Base-by-base conservation (phyloP, 92 coral and sea anemone genomes). In the Paragorgia papillata region DNA sequence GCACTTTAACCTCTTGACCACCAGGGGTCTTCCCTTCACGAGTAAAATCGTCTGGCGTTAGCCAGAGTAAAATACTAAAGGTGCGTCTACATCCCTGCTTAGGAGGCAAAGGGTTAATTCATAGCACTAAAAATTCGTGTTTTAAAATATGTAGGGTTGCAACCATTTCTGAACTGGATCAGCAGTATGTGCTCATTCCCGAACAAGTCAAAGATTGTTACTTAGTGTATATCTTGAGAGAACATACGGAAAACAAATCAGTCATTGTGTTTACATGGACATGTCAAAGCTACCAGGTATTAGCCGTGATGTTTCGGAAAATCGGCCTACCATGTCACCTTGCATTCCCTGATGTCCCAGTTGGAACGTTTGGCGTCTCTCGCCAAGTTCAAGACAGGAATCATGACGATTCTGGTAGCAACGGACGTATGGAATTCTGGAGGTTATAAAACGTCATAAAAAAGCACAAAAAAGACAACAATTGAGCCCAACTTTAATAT, bases 291-390 rank as follows among this genome's bases (percentile, higher is more conserved):
- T 94, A 97, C 62, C 98, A 94, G 67, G 90, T 92, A 0, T 76
- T 94, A 2, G 90, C 92, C 8, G 89, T 88, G 59, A 84, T 94
- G 95, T 82, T 94, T 27, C 74, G 89, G 70, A 94, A 91, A 48
- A 83, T 87, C 2, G 92, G 88, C 32, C 86, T 94, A 26, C 87
- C 98, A 0, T 94, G 91, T 94, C 46, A 91, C 91, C 19, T 80
- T 94, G 9, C 98, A 94, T 80, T 94, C 98, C 2, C 87, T 94
- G 2, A 90, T 91, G 82, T 82, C 98, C 1, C 98, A 94, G 82
- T 92, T 88, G 3, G 87, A 86, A 62, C 71, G 98, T 21, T 84
- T 90, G 0, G 88, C 98, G 32, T 92, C 97, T 29, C 55, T 94
- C 24, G 96, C 97, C 26, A 86, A 90, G 41, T 94, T 94, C 73